Percentiles rank a stretch among this genome's conserved stretches.
Evolutionary conservation across 2,888 invertebrate species (phyloP).

Genomic region (Ypsolopha scabrella): DNA sequence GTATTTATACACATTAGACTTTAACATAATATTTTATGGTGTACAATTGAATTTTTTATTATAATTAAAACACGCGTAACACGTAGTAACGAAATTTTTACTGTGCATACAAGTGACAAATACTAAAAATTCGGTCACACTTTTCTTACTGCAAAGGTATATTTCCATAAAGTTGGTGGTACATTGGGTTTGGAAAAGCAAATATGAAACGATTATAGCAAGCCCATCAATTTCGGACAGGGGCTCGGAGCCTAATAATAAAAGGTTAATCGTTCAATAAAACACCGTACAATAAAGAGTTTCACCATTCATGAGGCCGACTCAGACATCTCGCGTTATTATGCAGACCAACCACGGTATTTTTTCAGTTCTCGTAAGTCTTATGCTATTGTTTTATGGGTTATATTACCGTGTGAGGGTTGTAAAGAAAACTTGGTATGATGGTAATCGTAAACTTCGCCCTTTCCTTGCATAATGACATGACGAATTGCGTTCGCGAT

Average conservation of each 20-base stretch:
- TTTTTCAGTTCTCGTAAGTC: neutral
- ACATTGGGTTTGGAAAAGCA: neutral
- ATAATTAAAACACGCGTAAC: too few species aligned
- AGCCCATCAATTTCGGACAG: neutral
- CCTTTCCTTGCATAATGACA: slow-evolving; percentile 69
- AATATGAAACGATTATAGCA: neutral
- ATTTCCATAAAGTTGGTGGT: too few species aligned
- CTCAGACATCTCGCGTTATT: slow-evolving; percentile 68
- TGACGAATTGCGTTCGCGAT: slow-evolving; percentile 67
- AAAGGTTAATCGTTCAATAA: slow-evolving; percentile 69
- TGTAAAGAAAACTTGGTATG: neutral
- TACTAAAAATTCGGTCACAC: too few species aligned
- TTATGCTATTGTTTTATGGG: neutral
- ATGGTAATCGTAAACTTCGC: slow-evolving; percentile 61
- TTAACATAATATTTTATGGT: too few species aligned
- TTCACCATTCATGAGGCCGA: slow-evolving; percentile 57
- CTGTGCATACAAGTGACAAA: too few species aligned
- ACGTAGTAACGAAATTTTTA: too few species aligned
- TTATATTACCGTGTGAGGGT: too few species aligned
- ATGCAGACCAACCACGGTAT: slow-evolving; percentile 10
- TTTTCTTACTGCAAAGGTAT: too few species aligned
- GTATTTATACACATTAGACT: too few species aligned
- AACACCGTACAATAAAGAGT: slow-evolving; percentile 65
- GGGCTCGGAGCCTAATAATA: slow-evolving; percentile 37
- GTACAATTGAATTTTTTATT: too few species aligned